Conservation (phyloP, 2,113 vertebrate species). For the Boulengerochromis microlepis region DNA sequence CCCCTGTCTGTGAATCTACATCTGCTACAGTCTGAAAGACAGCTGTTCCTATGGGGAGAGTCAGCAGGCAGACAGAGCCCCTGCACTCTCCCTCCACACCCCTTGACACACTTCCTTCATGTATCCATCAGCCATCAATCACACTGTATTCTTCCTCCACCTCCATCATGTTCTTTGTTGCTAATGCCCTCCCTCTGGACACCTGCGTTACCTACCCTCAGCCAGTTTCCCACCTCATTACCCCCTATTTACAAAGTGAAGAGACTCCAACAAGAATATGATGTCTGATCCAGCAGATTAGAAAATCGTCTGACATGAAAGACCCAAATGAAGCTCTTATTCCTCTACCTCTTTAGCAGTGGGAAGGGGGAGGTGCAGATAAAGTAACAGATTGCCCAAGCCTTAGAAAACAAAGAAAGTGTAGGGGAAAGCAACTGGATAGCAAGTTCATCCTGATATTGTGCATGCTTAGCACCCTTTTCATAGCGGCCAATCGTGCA, state of each 20-base stretch:
- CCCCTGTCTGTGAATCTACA: slow-evolving; percentile 50
- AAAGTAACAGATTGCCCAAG: not conserved
- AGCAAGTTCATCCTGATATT: not conserved
- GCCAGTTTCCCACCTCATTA: slow-evolving; percentile 16
- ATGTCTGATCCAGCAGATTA: not conserved
- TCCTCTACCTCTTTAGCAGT: not conserved
- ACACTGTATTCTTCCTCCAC: not conserved
- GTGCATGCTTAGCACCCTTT: not conserved
- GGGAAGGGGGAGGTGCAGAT: not conserved
- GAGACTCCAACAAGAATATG: not conserved
- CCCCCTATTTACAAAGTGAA: not conserved
- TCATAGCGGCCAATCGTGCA: not conserved
- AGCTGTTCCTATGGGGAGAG: slow-evolving; percentile 65
- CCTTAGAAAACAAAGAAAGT: not conserved
- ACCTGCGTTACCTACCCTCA: not conserved
- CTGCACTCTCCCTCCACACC: slow-evolving; percentile 2
- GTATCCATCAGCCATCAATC: slow-evolving; percentile 29
- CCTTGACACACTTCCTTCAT: slow-evolving; percentile 18
- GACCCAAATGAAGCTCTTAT: not conserved
- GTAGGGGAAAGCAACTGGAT: not conserved
- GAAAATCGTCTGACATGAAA: not conserved
- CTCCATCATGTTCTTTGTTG: not conserved
- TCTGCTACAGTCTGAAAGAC: slow-evolving; percentile 60
- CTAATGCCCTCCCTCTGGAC: not conserved
- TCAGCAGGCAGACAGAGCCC: slow-evolving; percentile 55